Conservation (phyloP, 2,888 invertebrate genomes). For the Tetranychus piercei region DNA sequence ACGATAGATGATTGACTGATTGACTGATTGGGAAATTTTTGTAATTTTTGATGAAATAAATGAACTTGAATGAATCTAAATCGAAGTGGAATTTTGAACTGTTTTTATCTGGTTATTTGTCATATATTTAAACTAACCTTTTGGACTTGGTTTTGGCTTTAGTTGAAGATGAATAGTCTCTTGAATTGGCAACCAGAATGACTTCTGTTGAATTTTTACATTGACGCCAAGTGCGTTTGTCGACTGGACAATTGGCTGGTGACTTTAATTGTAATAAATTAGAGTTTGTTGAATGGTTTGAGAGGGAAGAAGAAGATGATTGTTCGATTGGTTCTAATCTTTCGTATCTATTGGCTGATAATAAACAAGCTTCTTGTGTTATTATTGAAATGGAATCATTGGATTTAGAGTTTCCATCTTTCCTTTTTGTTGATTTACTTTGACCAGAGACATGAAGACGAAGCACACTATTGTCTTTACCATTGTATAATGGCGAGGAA, state of each 20-base stretch:
- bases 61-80: no score
- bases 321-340: no score
- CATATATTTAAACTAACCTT: not conserved
- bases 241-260: not conserved
- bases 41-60: no score
- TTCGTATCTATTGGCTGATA: no score
- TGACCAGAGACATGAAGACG: not conserved
- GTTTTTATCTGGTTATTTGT: not conserved
- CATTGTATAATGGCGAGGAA: not conserved
- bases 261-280: not conserved
- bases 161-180: not conserved
- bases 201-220: not conserved
- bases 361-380: not conserved
- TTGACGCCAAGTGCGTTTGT: not conserved
- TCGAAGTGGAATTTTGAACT: not conserved
- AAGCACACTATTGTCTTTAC: not conserved
- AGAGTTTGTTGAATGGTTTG: not conserved
- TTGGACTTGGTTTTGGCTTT: not conserved
- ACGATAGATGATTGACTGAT: no score
- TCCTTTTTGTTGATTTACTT: not conserved
- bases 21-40: no score
- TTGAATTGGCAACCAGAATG: not conserved
- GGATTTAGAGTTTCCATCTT: not conserved
- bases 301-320: not conserved
- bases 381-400: not conserved